Evolutionary conservation across 2,888 invertebrate genomes (phyloP).

Genomic region (Hypselothyrea guttata): DNA sequence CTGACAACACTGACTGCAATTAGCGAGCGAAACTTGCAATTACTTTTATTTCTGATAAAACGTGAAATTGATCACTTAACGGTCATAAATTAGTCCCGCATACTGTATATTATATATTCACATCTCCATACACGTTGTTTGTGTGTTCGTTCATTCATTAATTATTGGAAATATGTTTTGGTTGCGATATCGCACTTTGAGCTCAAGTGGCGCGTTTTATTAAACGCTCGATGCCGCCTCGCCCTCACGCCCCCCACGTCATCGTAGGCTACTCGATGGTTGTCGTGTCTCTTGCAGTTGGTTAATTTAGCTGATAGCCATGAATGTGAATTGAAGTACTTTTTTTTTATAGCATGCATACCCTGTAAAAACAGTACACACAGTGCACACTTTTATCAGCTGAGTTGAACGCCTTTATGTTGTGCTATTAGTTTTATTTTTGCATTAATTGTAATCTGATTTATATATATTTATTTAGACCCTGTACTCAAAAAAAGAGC

Average conservation of each 20-base stretch:
- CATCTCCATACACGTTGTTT: no score
- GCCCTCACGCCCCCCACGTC: conserved; percentile 23
- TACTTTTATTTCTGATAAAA: not conserved
- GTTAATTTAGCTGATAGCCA: conserved; percentile 52
- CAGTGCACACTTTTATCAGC: no score
- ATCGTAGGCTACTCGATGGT: conserved; percentile 20
- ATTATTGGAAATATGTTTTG: conserved; percentile 37
- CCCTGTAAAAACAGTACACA: conserved; percentile 7
- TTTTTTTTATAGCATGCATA: no score
- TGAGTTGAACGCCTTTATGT: no score
- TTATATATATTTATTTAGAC: no score
- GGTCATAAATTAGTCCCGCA: not conserved
- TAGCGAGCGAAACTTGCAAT: conserved; percentile 17
- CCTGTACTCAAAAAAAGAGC: no score
- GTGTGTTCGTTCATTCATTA: conserved; percentile 29
- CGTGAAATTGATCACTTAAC: no score
- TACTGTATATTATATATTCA: conserved; percentile 7
- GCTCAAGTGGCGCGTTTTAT: conserved; percentile 67
- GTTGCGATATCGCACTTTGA: conserved; percentile 45
- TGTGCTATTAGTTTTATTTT: no score
- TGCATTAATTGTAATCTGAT: no score
- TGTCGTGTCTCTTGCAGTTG: conserved; percentile 28
- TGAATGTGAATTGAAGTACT: conserved; percentile 46
- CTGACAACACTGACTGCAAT: no score
- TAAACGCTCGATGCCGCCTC: conserved; percentile 33